Base-by-base conservation (phyloP, 1,140 invertebrate genomes). In the Drosophila punjabiensis region DNA sequence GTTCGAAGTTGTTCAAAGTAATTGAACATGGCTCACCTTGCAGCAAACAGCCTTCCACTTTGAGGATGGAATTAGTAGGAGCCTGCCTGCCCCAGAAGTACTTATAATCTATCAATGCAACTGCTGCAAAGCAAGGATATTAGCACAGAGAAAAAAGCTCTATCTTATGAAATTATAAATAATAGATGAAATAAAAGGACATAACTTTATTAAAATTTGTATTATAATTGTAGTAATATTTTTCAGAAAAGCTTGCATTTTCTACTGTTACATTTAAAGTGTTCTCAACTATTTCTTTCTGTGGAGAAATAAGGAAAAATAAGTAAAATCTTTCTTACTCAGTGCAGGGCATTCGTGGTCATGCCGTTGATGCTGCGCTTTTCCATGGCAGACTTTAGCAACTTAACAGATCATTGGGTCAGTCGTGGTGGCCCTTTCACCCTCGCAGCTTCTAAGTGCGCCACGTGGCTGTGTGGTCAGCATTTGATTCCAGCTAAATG, bases 391-490 rank as follows among this genome's bases (percentile, higher is more conserved):
- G 41, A 61, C 67, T 65, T 71, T 61, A 16, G 61, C 62, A 63
- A 80, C 68, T 80, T 74, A 80, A 80, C 78, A 80, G 78, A 75
- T 67, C 69, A 80, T 80, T 74, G 78, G 71, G 77, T 80, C 68
- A 78, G 58, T 50, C 35, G 18, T 20, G 10, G 53, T 48, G 43
- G 52, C 35, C 4, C 16, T 7, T 13, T n/a, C 33, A 41, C 45
- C 16, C 30, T 20, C 60, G 14, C 24, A 60, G 14, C 14, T 39
- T 13, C 47, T n/a, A 24, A 62, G 55, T 74, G 37, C 16, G 53
- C 37, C 70, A 74, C 52, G 68, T 73, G 70, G 67, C 53, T 4
- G 20, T 71, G 67, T 70, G 67, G 64, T 71, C 68, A 71, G 50
- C 50, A 68, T 56, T 68, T 71, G 64, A 71, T 71, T 71, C 50